These are phyloP conservation scores for Syncerus caffer DNA, from an alignment of 2,797 vertebrate species.

Conservation along the genomic window DNA sequence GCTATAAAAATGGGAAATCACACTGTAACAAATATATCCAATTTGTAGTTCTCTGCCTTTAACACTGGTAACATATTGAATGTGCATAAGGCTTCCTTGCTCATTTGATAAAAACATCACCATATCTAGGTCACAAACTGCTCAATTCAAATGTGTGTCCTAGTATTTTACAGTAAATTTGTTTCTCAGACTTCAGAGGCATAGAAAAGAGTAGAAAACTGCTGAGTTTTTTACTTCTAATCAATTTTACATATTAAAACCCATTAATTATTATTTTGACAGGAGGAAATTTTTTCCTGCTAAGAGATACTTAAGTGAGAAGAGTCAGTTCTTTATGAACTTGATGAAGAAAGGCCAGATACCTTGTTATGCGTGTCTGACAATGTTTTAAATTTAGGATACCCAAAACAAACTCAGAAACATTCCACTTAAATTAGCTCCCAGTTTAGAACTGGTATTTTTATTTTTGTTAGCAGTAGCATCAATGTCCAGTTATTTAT, in stretches of 20 bases:
- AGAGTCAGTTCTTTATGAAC: not conserved
- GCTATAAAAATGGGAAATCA: slow-evolving; percentile 35
- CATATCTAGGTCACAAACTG: not conserved
- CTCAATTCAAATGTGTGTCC: not conserved
- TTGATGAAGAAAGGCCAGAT: not conserved
- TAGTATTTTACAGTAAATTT: not conserved
- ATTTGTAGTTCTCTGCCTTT: slow-evolving; percentile 9
- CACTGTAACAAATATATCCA: not conserved
- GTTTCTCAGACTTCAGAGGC: not conserved
- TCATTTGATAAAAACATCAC: not conserved
- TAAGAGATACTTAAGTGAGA: not conserved
- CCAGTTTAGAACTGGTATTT: not conserved
- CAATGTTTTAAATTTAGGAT: not conserved
- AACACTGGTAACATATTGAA: not conserved
- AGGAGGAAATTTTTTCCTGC: not conserved
- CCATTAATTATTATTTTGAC: not conserved
- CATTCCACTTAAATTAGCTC: not conserved
- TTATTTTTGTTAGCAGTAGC: not conserved
- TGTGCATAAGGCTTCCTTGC: not conserved
- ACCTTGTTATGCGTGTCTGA: not conserved
- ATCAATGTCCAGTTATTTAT: not conserved
- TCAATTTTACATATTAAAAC: not conserved
- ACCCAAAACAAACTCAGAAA: not conserved
- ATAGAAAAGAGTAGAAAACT: not conserved
- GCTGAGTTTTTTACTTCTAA: not conserved